Base-by-base conservation (phyloP, 2,113 vertebrate genomes). In the Pseudorhombus dupliciocellatus region DNA sequence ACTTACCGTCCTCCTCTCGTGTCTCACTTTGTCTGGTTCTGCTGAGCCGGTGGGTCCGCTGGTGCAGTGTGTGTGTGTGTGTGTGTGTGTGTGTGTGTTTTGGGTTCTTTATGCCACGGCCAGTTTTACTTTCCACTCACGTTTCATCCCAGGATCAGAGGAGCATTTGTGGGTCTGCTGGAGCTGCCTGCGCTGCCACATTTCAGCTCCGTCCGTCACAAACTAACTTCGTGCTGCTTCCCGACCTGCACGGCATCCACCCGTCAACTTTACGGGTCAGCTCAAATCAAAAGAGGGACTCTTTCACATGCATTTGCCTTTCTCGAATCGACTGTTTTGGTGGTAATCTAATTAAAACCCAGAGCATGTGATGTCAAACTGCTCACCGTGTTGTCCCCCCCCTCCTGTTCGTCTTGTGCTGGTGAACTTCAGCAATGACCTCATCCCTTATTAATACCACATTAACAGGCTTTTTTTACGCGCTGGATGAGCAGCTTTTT, bases 81-180 rank as follows among this genome's bases (percentile, higher is more conserved):
- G 73, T 10, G 86, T 5, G 5, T 37, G 34, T 37, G 5, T 10
- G 34, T 10, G 9, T 5, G 5, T 37, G 34, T 37, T 37, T 10
- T 8, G 20, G 20, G 7, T 9, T 50, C 79, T 91, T 93, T 91
- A 88, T 90, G 76, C 82, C 68, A 26, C 53, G 18, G 63, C 70
- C 84, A 73, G 85, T 86, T 93, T 93, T 67, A 93, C 93, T 94
- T 92, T 93, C 93, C 82, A 57, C 92, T 94, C 93, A 94, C 93
- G 93, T 94, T 90, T 87, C 86, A 67, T 88, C 88, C 83, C 86
- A 78, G 88, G 91, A 93, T 91, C 92, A 90, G 88, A 92, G 85
- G 69, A 84, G 82, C 86, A 73, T 89, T 90, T 87, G 86, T 84
- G 57, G 83, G 78, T 74, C 86, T 82, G 79, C 86, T 63, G 87